These are phyloP conservation scores for Eptesicus fuscus DNA, from an alignment of 2,113 vertebrate genomes.

Conservation along the genomic window DNA sequence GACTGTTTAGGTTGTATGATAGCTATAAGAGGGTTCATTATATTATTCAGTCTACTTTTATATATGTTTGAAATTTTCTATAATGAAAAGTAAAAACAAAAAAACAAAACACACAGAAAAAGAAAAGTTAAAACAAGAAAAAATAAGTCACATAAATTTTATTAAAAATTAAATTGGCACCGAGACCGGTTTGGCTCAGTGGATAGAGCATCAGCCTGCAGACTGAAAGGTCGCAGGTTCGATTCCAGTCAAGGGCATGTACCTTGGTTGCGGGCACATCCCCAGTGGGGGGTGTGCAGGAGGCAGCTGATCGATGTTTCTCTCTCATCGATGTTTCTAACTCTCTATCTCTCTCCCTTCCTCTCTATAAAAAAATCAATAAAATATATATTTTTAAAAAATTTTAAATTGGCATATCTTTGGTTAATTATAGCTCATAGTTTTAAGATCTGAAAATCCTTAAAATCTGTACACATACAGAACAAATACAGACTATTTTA, in stretches of 20 bases:
- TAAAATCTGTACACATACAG: not conserved
- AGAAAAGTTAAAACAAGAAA: slow-evolving; percentile 14
- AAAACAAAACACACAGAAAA: not conserved
- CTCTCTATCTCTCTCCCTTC: no score
- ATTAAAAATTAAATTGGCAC: slow-evolving; percentile 2
- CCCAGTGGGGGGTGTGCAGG: no score
- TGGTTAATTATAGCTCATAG: slow-evolving; percentile 1
- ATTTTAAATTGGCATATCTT: not conserved
- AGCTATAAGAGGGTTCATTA: not conserved
- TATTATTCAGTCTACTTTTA: not conserved
- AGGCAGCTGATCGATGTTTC: no score
- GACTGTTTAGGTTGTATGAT: not conserved
- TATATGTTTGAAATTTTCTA: not conserved
- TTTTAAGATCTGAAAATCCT: not conserved
- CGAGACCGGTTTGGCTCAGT: no score
- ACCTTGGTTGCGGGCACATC: no score
- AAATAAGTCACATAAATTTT: not conserved
- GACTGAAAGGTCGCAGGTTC: no score
- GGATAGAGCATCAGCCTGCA: no score
- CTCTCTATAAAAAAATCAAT: no score
- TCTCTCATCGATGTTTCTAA: no score
- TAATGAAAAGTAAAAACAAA: not conserved
- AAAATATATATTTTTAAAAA: no score
- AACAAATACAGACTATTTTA: not conserved
- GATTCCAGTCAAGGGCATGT: no score